These are phyloP conservation scores for Apeira syringaria DNA, from an alignment of 2,888 invertebrate species.

Conservation along the genomic window DNA sequence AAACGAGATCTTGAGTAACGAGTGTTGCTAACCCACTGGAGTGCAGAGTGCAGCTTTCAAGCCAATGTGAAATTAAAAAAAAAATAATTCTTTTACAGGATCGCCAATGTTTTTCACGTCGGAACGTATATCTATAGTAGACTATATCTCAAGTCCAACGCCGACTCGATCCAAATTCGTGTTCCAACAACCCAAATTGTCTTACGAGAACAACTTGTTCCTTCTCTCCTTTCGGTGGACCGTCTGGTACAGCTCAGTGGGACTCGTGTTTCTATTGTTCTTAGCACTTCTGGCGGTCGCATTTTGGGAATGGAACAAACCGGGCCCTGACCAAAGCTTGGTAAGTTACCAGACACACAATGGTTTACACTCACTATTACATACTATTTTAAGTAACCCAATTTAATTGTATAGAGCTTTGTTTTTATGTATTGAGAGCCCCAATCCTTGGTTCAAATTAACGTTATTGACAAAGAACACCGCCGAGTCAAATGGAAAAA, in stretches of 20 bases:
- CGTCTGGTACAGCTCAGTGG: conserved; percentile 85
- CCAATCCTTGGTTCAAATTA: no score
- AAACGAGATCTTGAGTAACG: no score
- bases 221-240: conserved; percentile 85
- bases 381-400: no score
- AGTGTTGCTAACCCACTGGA: no score
- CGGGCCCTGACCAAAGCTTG: conserved; percentile 28
- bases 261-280: conserved; percentile 70
- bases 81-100: conserved; percentile 56
- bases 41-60: no score
- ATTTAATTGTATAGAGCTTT: no score
- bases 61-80: background rate
- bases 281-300: conserved; percentile 60
- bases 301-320: conserved; percentile 68
- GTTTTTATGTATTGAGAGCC: no score
- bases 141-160: conserved; percentile 87
- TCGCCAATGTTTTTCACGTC: conserved; percentile 86
- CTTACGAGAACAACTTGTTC: conserved; percentile 89
- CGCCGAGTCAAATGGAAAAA: no score
- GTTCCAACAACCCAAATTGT: conserved; percentile 88
- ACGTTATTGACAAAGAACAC: no score
- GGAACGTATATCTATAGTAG: conserved; percentile 84
- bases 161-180: conserved; percentile 87
- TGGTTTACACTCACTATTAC: no score
- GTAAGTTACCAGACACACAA: no score